Evolutionary conservation across 2,797 vertebrate genomes (phyloP), one percentile per base, ranked within the genome.

Genomic region (Glossophaga mutica): DNA sequence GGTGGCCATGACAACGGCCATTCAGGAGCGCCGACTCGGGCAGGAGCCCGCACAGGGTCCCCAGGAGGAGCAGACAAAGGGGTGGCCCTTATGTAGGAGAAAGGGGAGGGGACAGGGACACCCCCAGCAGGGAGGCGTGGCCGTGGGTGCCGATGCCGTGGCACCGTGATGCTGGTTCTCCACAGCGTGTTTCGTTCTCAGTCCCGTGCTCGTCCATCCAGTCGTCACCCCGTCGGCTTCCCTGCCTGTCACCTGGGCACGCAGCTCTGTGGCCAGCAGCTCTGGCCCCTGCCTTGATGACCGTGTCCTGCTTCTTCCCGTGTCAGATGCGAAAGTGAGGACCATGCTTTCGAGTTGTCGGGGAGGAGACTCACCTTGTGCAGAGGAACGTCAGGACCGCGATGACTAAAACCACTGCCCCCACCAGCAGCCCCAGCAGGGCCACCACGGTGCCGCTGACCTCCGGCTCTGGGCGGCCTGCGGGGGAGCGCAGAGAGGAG

Each of bases 401-500:
- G 73, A 21, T 2, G 29, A n/a, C 8, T 4, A 21, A 3, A 0
- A 42, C 73, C 4, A 16, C 73, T 0, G 4, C 5, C 9, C 73
- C 73, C 73, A 48, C 44, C 29, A 48, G 16, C 73, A 48, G 29
- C 29, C 16, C 73, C 73, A 46, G 16, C 16, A 48, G 73, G 44
- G 29, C 44, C 9, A 21, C 9, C 0, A 29, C 1, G 18, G 5
- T 0, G 73, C 29, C 4, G 18, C 29, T 0, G 9, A 48, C 9
- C 7, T 48, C 73, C 44, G 21, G 32, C 32, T 50, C 46, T 0
- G 9, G 32, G 18, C 1, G 9, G 32, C 73, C 73, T 76, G 73
- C 2, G 7, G n/a, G 39, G 24, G 2, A 32, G 29, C 12, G 18
- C 24, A 26, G 4, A 32, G 29, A 46, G 3, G 9, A 7, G 29